Evolutionary conservation across 1,140 invertebrate genomes (phyloP).

Genomic region (Drosophila bifasciata): DNA sequence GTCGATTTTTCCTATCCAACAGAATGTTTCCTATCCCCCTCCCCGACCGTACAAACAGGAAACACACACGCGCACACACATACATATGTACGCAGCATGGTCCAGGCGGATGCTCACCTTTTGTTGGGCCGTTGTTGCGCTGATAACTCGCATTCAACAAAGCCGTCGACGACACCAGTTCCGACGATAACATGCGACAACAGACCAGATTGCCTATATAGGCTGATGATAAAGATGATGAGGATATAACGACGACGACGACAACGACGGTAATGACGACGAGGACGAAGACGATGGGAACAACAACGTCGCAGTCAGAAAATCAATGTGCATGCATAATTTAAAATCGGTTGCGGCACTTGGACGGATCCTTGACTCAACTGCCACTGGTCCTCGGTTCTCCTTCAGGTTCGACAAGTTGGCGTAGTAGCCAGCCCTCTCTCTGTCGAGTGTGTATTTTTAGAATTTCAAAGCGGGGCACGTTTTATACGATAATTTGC

Average conservation of each 20-base stretch:
- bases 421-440: too few species aligned
- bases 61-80: too few species aligned
- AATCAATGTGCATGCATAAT: constrained; percentile 80
- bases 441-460: constrained; percentile 43
- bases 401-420: constrained; percentile 24
- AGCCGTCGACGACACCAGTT: constrained; percentile 69
- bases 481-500: constrained; percentile 74
- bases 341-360: constrained; percentile 72
- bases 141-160: constrained; percentile 80
- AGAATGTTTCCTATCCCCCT: constrained; percentile 9
- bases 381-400: constrained; percentile 13
- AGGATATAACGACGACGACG: constrained; percentile 33
- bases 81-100: constrained; percentile 22
- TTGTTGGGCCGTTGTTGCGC: constrained; percentile 71
- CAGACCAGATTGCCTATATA: constrained; percentile 61
- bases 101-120: constrained; percentile 58
- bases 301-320: constrained; percentile 44
- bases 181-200: constrained; percentile 74
- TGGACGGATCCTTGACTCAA: constrained; percentile 22
- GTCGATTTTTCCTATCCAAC: constrained; percentile 17
- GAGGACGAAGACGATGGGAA: constrained; percentile 15
- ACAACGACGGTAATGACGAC: constrained; percentile 20
- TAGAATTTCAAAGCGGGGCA: constrained; percentile 60
- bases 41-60: not conserved
- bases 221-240: constrained; percentile 45